Evolutionary conservation across 2,113 vertebrate genomes (phyloP).

Genomic region (pig (Sus scrofa)): T2T-Sscrofa CM000826.6:155045001-155045500

Average conservation of each 20-base stretch:
- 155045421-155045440: not conserved
- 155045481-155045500: not conserved
- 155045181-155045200: too few relatives aligned
- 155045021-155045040: too few relatives aligned
- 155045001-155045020: fast-evolving
- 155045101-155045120: fast-evolving
- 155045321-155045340: fast-evolving
- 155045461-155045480: not conserved
- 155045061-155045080: fast-evolving
- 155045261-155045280: not conserved
- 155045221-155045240: not conserved
- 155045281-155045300: fast-evolving
- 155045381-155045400: not conserved
- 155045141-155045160: not conserved
- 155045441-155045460: not conserved
- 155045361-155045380: not conserved
- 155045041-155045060: not conserved
- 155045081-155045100: not conserved
- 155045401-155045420: not conserved
- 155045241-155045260: not conserved
- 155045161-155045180: not conserved
- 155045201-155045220: not conserved
- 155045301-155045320: fast-evolving
- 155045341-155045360: fast-evolving
- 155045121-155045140: too few relatives aligned